phyloP scores from a whole-genome alignment of 30 jellyfish, hydroid and myxozoan genomes.

The Hydra vulgaris region DNA sequence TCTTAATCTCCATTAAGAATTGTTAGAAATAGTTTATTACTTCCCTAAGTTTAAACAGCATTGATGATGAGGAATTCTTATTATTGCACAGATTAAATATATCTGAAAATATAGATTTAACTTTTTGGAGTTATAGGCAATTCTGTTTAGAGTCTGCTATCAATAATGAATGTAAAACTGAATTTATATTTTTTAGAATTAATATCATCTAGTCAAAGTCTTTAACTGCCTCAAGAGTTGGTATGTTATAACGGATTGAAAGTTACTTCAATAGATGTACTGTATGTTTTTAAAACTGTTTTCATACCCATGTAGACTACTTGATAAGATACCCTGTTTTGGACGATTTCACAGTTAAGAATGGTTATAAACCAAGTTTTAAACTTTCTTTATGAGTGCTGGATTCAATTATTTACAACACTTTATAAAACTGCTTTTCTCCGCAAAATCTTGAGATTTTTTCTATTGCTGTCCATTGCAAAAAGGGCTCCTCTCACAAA shows the following conservation, averaged over 20 bases:
- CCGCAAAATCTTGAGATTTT: not conserved
- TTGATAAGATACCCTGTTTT: not conserved
- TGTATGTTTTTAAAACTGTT: not conserved
- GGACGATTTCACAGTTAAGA: not conserved
- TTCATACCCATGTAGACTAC: not conserved
- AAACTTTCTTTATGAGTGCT: not conserved
- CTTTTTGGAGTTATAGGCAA: not conserved
- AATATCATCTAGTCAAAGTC: not conserved
- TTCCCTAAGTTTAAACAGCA: not conserved
- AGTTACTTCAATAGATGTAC: not conserved
- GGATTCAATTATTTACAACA: not conserved
- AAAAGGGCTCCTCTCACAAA: not conserved
- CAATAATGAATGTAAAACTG: not conserved
- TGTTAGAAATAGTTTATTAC: not conserved
- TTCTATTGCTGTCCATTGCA: not conserved
- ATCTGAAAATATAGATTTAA: not conserved
- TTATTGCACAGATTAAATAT: not conserved
- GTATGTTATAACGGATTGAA: not conserved
- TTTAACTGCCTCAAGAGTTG: not conserved
- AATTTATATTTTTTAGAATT: not conserved
- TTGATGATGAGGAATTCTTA: not conserved
- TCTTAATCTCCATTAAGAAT: not conserved
- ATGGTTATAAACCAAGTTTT: not conserved
- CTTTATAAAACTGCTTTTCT: not conserved
- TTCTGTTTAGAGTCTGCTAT: not conserved